Conservation (phyloP, 2,888 invertebrate species). For the Actias luna region DNA sequence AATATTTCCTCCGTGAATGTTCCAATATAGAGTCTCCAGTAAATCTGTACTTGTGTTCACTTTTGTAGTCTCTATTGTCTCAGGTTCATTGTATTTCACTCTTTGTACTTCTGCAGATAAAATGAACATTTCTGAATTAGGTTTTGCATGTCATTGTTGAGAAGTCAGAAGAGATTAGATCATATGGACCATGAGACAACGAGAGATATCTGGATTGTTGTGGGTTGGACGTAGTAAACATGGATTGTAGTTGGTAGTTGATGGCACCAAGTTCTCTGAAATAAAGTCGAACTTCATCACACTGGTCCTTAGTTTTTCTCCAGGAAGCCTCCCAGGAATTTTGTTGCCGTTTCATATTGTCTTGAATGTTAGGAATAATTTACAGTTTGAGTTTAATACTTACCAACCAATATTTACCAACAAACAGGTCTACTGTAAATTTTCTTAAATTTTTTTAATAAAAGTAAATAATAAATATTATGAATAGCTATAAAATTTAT, state of each 20-base stretch:
- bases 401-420: constrained; percentile 1
- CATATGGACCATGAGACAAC: constrained; percentile 84
- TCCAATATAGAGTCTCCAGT: constrained; percentile 82
- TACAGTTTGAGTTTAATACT: background rate
- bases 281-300: constrained; percentile 78
- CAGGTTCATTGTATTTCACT: constrained; percentile 72
- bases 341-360: constrained; percentile 65
- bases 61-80: constrained; percentile 71
- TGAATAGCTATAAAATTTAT: too few relatives aligned
- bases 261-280: constrained; percentile 80
- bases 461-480: too few relatives aligned
- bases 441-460: too few relatives aligned
- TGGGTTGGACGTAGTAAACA: constrained; percentile 78
- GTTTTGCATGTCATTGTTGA: constrained; percentile 37
- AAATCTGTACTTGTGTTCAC: constrained; percentile 73
- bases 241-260: constrained; percentile 72
- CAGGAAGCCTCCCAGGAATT: constrained; percentile 61
- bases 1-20: constrained; percentile 84
- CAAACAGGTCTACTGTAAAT: too few relatives aligned
- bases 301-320: constrained; percentile 57
- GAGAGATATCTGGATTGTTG: constrained; percentile 84
- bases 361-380: background rate
- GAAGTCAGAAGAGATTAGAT: constrained; percentile 66
- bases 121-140: constrained; percentile 72
- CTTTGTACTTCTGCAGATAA: constrained; percentile 81